Conservation (phyloP, 2,113 vertebrate genomes). For the Myrmecobius fasciatus region DNA sequence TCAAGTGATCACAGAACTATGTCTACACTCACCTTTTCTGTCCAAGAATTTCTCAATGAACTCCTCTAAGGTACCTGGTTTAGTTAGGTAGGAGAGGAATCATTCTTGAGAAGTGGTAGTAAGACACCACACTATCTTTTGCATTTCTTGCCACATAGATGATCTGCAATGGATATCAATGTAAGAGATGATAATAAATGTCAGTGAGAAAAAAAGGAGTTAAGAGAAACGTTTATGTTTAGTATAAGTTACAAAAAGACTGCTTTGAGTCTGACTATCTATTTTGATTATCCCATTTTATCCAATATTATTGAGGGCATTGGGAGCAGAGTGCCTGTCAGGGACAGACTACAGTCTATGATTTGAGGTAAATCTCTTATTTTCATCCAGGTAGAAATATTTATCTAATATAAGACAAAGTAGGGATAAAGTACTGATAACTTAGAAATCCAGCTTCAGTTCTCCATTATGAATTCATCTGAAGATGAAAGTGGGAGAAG, state of each 20-base stretch:
- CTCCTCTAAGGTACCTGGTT: slow-evolving; percentile 86
- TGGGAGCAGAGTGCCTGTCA: no score
- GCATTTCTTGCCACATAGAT: slow-evolving; percentile 91
- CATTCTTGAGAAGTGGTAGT: slow-evolving; percentile 90
- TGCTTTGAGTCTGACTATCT: no score
- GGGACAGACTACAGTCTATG: no score
- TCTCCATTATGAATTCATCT: background rate
- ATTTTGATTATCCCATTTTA: no score
- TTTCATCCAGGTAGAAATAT: background rate
- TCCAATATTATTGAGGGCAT: no score
- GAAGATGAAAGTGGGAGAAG: background rate
- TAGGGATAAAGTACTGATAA: background rate
- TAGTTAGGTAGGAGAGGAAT: slow-evolving; percentile 84
- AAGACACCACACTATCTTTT: slow-evolving; percentile 91
- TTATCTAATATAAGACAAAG: background rate
- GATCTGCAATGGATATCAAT: slow-evolving; percentile 77
- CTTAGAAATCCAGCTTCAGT: background rate
- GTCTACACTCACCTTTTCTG: slow-evolving; percentile 82
- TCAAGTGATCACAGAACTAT: background rate
- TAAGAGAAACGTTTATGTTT: background rate
- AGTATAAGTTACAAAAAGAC: no score
- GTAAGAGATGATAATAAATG: slow-evolving; percentile 21
- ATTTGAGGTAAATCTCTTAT: no score
- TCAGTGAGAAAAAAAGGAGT: slow-evolving; percentile 10
- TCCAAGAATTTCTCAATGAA: slow-evolving; percentile 85